A percentile compares a stretch with the other conserved stretches of the same genome.
Evolutionary conservation across 2,888 invertebrate species (phyloP).

Genomic region (Alloplasta piceator): DNA sequence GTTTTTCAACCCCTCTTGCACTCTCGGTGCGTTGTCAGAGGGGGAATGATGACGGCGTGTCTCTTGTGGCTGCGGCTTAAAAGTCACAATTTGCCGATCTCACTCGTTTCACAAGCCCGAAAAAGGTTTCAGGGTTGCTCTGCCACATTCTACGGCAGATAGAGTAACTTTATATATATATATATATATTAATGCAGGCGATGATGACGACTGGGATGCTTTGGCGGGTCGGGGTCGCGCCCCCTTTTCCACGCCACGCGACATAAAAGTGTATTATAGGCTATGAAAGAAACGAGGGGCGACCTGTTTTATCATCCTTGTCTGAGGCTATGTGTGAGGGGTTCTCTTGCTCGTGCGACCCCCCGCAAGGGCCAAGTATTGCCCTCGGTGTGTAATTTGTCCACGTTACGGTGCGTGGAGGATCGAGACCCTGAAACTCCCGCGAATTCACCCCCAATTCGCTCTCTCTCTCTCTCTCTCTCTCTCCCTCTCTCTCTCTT

Average conservation of each 20-base stretch:
- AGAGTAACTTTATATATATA: constrained; percentile 36
- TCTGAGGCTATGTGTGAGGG: constrained; percentile 15
- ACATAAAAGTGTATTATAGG: constrained; percentile 76
- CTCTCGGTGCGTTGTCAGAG: constrained; percentile 37
- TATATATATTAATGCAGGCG: constrained; percentile 32
- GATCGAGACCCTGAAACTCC: constrained; percentile 66
- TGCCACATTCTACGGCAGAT: constrained; percentile 30
- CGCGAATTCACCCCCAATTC: constrained; percentile 54
- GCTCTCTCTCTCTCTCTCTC: constrained; percentile 4
- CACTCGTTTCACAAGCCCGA: constrained; percentile 29
- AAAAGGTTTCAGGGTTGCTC: constrained; percentile 30
- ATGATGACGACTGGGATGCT: constrained; percentile 31
- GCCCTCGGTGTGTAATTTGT: constrained; percentile 74
- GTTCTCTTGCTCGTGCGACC: constrained; percentile 39
- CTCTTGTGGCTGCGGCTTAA: constrained; percentile 58
- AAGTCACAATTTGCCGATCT: constrained; percentile 65
- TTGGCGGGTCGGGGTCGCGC: constrained; percentile 66
- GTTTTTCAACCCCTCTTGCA: constrained; percentile 52
- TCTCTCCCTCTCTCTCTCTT: background rate
- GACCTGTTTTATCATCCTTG: constrained; percentile 40
- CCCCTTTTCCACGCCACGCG: constrained; percentile 68
- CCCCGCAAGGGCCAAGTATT: constrained; percentile 53
- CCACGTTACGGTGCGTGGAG: constrained; percentile 74
- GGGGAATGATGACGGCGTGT: constrained; percentile 37
- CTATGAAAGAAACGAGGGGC: constrained; percentile 71